Conservation (phyloP, 2,113 vertebrate genomes). For the Beaufortia kweichowensis region DNA sequence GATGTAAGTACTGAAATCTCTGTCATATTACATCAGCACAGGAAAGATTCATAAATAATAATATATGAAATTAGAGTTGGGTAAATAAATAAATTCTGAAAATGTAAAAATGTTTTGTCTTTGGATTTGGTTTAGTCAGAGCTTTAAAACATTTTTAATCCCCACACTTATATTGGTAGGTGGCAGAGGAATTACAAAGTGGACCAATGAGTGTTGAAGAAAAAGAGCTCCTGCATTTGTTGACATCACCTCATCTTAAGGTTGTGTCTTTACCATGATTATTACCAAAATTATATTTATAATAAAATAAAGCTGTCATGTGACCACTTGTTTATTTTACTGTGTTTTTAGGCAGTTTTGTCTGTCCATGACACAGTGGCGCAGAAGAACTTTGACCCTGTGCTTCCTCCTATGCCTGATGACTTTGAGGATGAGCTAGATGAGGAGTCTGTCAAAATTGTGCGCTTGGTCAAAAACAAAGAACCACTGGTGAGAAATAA, state of each 20-base stretch:
- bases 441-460: constrained; percentile 96
- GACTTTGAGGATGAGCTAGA: constrained; percentile 91
- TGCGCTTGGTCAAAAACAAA: constrained; percentile 94
- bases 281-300: background rate
- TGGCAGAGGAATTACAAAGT: constrained; percentile 91
- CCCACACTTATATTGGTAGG: constrained; percentile 70
- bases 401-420: constrained; percentile 89
- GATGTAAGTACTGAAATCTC: constrained; percentile 79
- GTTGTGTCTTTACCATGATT: constrained; percentile 48
- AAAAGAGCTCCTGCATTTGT: constrained; percentile 86
- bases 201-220: constrained; percentile 84
- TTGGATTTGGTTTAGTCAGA: too few species aligned
- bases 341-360: constrained; percentile 83
- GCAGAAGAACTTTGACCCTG: constrained; percentile 94
- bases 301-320: background rate
- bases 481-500: constrained; percentile 86
- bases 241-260: constrained; percentile 91
- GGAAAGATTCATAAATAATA: background rate
- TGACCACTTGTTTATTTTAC: background rate
- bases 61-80: background rate
- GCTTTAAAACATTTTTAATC: background rate
- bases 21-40: background rate
- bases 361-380: constrained; percentile 93
- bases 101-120: too few species aligned
- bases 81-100: too few species aligned